These are phyloP conservation scores for Erannis defoliaria DNA, from an alignment of 2,888 invertebrate genomes.

Conservation along the genomic window DNA sequence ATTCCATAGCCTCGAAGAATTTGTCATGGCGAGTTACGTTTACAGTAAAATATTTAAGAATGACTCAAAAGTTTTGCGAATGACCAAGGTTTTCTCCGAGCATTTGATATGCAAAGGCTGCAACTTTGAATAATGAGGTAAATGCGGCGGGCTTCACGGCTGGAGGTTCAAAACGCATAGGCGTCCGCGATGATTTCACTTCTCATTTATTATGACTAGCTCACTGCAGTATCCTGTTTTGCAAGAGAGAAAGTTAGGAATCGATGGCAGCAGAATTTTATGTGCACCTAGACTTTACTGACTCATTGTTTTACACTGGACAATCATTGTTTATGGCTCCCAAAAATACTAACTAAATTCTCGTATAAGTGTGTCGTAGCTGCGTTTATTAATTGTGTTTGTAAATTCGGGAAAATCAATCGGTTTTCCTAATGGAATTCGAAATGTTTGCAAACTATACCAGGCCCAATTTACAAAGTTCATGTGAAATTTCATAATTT, in stretches of 20 bases:
- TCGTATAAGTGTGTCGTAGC: conserved; percentile 23
- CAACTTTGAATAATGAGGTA: conserved; percentile 29
- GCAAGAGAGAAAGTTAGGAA: conserved; percentile 63
- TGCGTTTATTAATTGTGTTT: conserved; percentile 15
- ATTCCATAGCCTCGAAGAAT: not conserved
- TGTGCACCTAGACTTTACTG: conserved; percentile 47
- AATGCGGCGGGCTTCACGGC: conserved; percentile 24
- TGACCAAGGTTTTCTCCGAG: conserved; percentile 21
- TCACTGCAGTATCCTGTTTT: conserved; percentile 54
- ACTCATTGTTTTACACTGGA: conserved; percentile 55
- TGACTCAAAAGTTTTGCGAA: conserved; percentile 29
- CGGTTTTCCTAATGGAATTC: conserved; percentile 21
- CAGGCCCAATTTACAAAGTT: conserved; percentile 9
- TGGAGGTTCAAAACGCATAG: conserved; percentile 21
- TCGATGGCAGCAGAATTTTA: conserved; percentile 43
- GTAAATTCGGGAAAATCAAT: conserved; percentile 47
- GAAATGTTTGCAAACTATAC: conserved; percentile 18
- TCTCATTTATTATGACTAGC: conserved; percentile 50
- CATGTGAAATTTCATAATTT: conserved; percentile 20
- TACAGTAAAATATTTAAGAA: conserved; percentile 21
- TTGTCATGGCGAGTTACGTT: not conserved
- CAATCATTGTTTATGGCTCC: conserved; percentile 24
- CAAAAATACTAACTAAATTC: conserved; percentile 26
- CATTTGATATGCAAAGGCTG: conserved; percentile 27
- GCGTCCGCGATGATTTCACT: conserved; percentile 46